Evolutionary conservation across 1,140 invertebrate species (phyloP).

Genomic region (Zophobas morio): DNA sequence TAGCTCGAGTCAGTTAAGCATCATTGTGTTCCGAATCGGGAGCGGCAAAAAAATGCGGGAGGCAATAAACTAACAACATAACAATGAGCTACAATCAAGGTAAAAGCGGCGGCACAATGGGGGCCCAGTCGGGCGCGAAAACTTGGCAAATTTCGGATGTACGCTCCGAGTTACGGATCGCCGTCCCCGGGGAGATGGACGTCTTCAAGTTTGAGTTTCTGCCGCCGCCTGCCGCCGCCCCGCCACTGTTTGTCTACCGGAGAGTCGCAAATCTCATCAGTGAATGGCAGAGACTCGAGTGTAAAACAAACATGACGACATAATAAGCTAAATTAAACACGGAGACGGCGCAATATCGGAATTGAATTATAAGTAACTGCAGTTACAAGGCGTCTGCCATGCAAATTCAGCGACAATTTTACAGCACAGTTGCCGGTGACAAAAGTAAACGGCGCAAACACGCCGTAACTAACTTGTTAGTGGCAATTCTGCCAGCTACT

Average conservation of each 20-base stretch:
- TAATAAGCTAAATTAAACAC: constrained; percentile 62
- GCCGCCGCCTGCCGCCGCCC: neutral
- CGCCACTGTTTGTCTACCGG: constrained; percentile 32
- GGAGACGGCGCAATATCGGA: constrained; percentile 58
- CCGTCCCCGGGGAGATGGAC: constrained; percentile 42
- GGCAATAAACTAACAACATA: constrained; percentile 54
- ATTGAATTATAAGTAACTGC: constrained; percentile 57
- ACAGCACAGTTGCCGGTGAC: constrained; percentile 42
- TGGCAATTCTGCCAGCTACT: constrained; percentile 31
- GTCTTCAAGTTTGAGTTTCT: constrained; percentile 19
- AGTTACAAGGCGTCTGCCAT: constrained; percentile 50
- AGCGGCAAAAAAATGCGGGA: constrained; percentile 38
- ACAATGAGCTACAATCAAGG: constrained; percentile 58
- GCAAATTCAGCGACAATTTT: constrained; percentile 52
- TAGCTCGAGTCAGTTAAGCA: constrained; percentile 49
- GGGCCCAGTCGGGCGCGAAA: constrained; percentile 50
- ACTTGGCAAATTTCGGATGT: constrained; percentile 51
- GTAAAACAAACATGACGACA: constrained; percentile 61
- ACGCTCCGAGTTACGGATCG: constrained; percentile 22
- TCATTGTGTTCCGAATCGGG: constrained; percentile 50
- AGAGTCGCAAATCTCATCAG: constrained; percentile 58
- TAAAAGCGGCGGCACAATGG: constrained; percentile 54
- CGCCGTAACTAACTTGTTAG: constrained; percentile 41
- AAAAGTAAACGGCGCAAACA: constrained; percentile 50
- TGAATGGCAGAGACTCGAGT: constrained; percentile 55